These are phyloP conservation scores for Drosophila takahashii DNA, from an alignment of 1,140 invertebrate genomes.

Conservation along the genomic window DNA sequence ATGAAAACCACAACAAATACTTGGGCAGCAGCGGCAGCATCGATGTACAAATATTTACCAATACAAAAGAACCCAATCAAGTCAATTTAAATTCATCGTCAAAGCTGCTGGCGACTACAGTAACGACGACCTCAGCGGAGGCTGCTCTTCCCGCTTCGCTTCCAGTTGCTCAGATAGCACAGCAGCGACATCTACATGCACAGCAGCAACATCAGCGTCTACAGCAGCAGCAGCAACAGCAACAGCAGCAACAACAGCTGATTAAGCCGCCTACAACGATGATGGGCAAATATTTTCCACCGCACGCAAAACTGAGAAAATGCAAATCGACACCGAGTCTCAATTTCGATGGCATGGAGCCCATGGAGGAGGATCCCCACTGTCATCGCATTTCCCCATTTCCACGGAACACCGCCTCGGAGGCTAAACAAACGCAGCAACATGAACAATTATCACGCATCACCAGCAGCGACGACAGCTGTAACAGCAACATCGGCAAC, in stretches of 20 bases:
- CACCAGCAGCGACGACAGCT: slow-evolving; percentile 11
- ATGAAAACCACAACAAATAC: slow-evolving; percentile 68
- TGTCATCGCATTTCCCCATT: slow-evolving; percentile 6
- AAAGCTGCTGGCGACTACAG: slow-evolving; percentile 40
- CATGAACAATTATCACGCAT: slow-evolving; percentile 28
- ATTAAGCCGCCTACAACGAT: slow-evolving; percentile 51
- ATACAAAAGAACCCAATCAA: slow-evolving; percentile 81
- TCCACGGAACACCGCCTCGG: slow-evolving; percentile 30
- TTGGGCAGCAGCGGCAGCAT: slow-evolving; percentile 42
- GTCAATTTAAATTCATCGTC: slow-evolving; percentile 82
- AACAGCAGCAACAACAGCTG: slow-evolving; percentile 18
- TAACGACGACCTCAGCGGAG: slow-evolving; percentile 59
- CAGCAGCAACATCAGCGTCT: slow-evolving; percentile 24
- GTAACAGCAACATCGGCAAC: slow-evolving; percentile 4
- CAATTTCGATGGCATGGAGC: slow-evolving; percentile 43
- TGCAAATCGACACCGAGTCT: slow-evolving; percentile 70
- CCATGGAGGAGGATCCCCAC: slow-evolving; percentile 29
- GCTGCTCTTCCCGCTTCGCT: slow-evolving; percentile 31
- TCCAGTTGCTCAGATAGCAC: slow-evolving; percentile 36
- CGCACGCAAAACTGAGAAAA: slow-evolving; percentile 58
- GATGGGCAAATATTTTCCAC: slow-evolving; percentile 16
- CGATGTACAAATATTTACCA: slow-evolving; percentile 80
- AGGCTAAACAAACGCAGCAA: slow-evolving; percentile 51
- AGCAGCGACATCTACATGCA: slow-evolving; percentile 15
- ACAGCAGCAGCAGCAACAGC: slow-evolving; percentile 33